Conservation (phyloP, 2,797 vertebrate species). For the Danio albolineatus region DNA sequence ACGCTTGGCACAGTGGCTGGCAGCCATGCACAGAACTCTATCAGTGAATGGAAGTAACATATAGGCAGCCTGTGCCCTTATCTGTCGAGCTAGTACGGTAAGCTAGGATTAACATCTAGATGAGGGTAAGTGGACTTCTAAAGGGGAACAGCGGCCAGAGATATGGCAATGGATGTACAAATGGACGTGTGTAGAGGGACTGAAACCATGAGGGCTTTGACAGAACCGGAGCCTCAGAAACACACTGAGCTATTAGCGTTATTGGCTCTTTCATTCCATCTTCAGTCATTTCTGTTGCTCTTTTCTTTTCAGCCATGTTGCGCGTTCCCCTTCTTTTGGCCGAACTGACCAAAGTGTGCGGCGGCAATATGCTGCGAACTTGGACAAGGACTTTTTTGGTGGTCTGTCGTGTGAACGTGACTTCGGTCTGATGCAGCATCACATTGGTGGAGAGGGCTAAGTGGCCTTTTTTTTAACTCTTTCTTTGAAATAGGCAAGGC, state of each 20-base stretch:
- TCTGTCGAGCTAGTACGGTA: constrained; percentile 80
- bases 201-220: constrained; percentile 49
- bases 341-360: constrained; percentile 65
- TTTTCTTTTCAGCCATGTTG: constrained; percentile 55
- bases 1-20: constrained; percentile 66
- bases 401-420: constrained; percentile 74
- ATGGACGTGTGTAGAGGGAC: constrained; percentile 66
- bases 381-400: constrained; percentile 73
- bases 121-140: constrained; percentile 80
- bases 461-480: constrained; percentile 82
- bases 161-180: constrained; percentile 63
- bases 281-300: constrained; percentile 44
- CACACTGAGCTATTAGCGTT: constrained; percentile 52
- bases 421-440: constrained; percentile 77
- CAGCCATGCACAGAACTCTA: constrained; percentile 76
- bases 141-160: constrained; percentile 68
- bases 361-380: constrained; percentile 67
- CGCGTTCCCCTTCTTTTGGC: constrained; percentile 58
- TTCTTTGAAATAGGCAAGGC: constrained; percentile 86
- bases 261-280: constrained; percentile 47
- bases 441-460: constrained; percentile 76
- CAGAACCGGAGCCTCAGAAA: constrained; percentile 46
- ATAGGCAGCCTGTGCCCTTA: constrained; percentile 73
- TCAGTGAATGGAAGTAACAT: constrained; percentile 75
- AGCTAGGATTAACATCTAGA: constrained; percentile 85